Conservation (phyloP, 2,797 vertebrate species). For the Sebastiscus tertius region DNA sequence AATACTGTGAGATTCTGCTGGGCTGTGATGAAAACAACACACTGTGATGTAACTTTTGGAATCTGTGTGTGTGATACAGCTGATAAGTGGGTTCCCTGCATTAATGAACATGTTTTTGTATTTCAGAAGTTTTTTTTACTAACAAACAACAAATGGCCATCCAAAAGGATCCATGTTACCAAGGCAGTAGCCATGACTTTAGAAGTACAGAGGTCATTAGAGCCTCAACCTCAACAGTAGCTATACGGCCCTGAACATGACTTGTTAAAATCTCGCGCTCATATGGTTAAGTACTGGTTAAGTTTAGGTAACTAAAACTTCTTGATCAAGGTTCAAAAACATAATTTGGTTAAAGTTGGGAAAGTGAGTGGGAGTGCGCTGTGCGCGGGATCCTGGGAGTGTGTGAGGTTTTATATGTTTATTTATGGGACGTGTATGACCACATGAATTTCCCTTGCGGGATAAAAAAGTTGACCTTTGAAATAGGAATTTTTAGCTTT, state of each 20-base stretch:
- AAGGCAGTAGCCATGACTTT: background rate
- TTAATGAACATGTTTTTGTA: background rate
- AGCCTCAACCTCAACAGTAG: background rate
- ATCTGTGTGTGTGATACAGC: background rate
- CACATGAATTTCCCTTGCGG: too few species aligned
- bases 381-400: rapidly evolving
- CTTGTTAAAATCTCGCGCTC: background rate
- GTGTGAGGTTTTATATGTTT: rapidly evolving
- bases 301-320: background rate
- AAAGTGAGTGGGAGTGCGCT: too few species aligned
- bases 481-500: too few species aligned
- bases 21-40: constrained; percentile 14
- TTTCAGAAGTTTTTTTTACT: background rate
- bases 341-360: too few species aligned
- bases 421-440: too few species aligned
- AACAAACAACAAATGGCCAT: background rate
- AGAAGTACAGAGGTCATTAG: background rate
- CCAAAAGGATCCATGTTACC: background rate
- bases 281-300: background rate
- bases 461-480: too few species aligned
- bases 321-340: background rate
- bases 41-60: background rate
- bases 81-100: background rate
- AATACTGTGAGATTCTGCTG: background rate
- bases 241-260: background rate